Percentiles rank a stretch among this genome's conserved stretches.
Conservation (phyloP, 2,888 invertebrate genomes). For the Teinopalpus imperialis region DNA sequence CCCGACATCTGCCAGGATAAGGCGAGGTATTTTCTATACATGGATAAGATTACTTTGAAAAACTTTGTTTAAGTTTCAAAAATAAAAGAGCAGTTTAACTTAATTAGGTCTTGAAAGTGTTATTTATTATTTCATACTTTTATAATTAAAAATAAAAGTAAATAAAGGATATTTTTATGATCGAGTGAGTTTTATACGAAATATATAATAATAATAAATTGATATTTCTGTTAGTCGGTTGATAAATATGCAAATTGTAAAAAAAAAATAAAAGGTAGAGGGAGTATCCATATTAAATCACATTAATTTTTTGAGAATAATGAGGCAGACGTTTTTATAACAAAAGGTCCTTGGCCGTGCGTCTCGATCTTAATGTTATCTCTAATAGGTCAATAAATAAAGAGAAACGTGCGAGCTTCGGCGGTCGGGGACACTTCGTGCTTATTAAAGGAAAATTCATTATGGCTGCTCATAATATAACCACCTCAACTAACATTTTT, state of each 20-base stretch:
- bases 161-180: too few relatives aligned
- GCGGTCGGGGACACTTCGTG: slow-evolving; percentile 75
- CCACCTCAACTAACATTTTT: too few relatives aligned
- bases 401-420: slow-evolving; percentile 78
- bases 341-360: slow-evolving; percentile 82
- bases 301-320: slow-evolving; percentile 75
- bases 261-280: too few relatives aligned
- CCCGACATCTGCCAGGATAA: slow-evolving; percentile 52
- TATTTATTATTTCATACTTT: too few relatives aligned
- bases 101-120: too few relatives aligned
- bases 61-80: too few relatives aligned
- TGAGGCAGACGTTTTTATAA: slow-evolving; percentile 81
- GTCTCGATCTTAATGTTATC: slow-evolving; percentile 82
- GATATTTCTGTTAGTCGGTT: too few relatives aligned
- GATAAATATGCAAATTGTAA: too few relatives aligned
- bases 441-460: slow-evolving; percentile 76
- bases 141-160: too few relatives aligned
- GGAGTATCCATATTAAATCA: slow-evolving; percentile 49
- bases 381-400: slow-evolving; percentile 83
- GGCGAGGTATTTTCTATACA: slow-evolving; percentile 35
- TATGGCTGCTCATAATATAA: slow-evolving; percentile 65
- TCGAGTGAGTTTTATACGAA: too few relatives aligned
- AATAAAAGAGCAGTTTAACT: too few relatives aligned
- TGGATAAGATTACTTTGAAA: slow-evolving; percentile 53
- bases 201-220: too few relatives aligned